phyloP scores from a whole-genome alignment of 2,113 vertebrate species.

The Natator depressus region DNA sequence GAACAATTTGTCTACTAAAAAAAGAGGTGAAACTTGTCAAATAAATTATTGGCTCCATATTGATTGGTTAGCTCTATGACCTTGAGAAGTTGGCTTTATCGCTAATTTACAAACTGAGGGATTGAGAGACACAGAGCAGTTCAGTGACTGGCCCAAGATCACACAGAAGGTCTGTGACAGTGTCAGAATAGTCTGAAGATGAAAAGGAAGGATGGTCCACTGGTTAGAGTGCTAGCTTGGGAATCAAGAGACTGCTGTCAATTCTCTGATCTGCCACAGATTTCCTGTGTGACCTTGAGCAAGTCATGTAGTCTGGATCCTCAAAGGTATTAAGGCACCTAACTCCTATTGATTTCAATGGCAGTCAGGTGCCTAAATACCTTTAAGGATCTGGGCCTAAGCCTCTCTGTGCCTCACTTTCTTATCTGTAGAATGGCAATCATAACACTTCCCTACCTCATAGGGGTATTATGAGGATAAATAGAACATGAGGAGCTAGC shows the following conservation, averaged over 20 bases:
- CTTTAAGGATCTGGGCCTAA: background rate
- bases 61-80: background rate
- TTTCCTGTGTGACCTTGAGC: slow-evolving; percentile 35
- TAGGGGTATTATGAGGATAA: background rate
- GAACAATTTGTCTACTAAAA: slow-evolving; percentile 30
- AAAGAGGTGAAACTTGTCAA: background rate
- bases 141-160: slow-evolving; percentile 20
- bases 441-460: background rate
- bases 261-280: slow-evolving; percentile 8
- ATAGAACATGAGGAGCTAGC: background rate
- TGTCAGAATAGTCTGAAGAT: slow-evolving; percentile 56
- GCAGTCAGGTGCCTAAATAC: background rate
- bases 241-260: slow-evolving; percentile 49
- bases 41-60: background rate
- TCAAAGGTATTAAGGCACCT: background rate
- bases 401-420: slow-evolving; percentile 4
- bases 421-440: background rate
- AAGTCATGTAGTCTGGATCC: background rate
- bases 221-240: slow-evolving; percentile 7
- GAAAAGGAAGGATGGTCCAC: slow-evolving; percentile 40
- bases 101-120: background rate
- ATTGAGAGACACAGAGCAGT: background rate
- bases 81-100: slow-evolving; percentile 4
- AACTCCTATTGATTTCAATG: background rate
- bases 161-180: background rate